Conservation (phyloP, 2,113 vertebrate species). For the Myiagra hebetior region DNA sequence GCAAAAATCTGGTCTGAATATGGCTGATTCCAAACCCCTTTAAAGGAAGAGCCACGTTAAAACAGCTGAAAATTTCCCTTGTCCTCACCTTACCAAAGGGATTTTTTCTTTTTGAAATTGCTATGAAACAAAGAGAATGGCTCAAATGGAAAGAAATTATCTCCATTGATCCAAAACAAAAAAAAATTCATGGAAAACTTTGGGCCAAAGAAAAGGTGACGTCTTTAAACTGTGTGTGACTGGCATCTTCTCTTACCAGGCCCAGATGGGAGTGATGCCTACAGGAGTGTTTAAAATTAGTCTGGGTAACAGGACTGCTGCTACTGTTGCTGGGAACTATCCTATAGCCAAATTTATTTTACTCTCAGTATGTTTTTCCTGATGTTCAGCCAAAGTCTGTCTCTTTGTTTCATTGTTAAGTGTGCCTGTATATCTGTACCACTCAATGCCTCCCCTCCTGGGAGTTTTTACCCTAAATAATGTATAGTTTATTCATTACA, state of each 20-base stretch:
- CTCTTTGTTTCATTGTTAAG: not conserved
- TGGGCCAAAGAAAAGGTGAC: not conserved
- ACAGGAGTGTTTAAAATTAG: constrained; percentile 5
- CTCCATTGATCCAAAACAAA: not conserved
- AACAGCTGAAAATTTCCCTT: not conserved
- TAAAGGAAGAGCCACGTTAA: not conserved
- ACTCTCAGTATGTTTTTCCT: constrained; percentile 8
- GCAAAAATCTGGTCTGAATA: not conserved
- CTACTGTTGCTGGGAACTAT: constrained; percentile 4
- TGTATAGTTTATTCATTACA: not conserved
- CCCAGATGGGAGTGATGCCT: not conserved
- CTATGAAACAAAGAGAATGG: not conserved
- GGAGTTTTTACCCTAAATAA: not conserved
- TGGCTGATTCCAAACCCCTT: not conserved
- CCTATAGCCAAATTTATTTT: constrained; percentile 4
- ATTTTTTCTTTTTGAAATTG: not conserved
- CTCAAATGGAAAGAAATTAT: not conserved
- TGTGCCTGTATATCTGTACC: not conserved
- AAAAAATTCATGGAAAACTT: not conserved
- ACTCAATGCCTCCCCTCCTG: not conserved
- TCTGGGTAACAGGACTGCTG: not conserved
- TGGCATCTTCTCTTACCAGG: not conserved
- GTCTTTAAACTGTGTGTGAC: not conserved
- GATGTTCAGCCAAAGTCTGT: constrained; percentile 19
- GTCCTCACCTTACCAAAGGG: not conserved